These are phyloP conservation scores for Pogonus chalceus DNA, from an alignment of 1,140 invertebrate genomes.

Conservation along the genomic window DNA sequence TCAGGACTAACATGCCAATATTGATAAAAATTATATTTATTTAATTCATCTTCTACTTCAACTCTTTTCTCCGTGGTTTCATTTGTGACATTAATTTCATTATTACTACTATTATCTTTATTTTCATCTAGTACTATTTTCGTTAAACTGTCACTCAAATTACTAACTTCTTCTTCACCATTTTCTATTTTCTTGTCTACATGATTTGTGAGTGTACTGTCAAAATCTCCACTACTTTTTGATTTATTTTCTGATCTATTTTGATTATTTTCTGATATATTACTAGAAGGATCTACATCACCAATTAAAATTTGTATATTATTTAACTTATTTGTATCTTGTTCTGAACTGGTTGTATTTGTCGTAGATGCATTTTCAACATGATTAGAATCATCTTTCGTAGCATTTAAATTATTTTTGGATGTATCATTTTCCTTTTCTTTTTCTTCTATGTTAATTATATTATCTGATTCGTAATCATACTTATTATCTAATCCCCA, in stretches of 20 bases:
- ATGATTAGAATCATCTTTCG: background rate
- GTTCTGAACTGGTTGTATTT: background rate
- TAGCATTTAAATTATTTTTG: background rate
- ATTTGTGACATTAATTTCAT: background rate
- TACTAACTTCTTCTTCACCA: background rate
- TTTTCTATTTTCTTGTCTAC: background rate
- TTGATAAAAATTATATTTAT: conserved; percentile 39
- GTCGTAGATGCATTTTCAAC: background rate
- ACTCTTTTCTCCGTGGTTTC: conserved; percentile 16
- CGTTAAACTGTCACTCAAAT: background rate
- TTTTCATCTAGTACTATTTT: conserved; percentile 8
- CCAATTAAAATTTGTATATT: background rate
- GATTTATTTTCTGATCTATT: background rate
- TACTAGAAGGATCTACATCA: background rate
- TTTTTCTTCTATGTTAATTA: background rate
- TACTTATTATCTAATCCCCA: background rate
- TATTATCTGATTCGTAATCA: conserved; percentile 4
- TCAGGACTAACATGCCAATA: conserved; percentile 43
- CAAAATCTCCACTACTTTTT: background rate
- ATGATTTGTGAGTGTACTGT: no score
- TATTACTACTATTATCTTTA: conserved; percentile 8
- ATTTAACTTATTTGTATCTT: background rate
- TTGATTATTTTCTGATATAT: no score
- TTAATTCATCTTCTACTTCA: conserved; percentile 23
- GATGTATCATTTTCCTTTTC: conserved; percentile 4